Evolutionary conservation across 2,113 vertebrate species (phyloP), one percentile per base, ranked within the genome.

Genomic region (Epinephelus fuscoguttatus): DNA sequence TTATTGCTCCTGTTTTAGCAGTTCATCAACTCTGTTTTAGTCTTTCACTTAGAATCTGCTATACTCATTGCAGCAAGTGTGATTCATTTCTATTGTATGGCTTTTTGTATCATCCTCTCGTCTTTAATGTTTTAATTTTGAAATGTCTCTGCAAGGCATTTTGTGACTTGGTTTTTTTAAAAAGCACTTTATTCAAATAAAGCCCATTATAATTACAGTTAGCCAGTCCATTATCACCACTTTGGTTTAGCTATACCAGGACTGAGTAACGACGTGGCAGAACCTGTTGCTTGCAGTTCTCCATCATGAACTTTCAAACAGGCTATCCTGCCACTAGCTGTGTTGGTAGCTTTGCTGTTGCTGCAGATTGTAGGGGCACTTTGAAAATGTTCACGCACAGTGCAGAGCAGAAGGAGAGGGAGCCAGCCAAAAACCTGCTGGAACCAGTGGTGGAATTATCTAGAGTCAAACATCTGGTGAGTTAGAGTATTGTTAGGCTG

Each of bases 391-490:
- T 71, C 67, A 61, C 17, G 25, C 14, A 42, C 40, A 52, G 56
- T 19, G 17, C 23, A 23, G 47, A 62, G 68, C 63, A 73, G 60
- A 77, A 74, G 70, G 42, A 72, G 30, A 37, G 15, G 60, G 6
- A 55, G 67, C 15, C 56, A 18, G 69, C 62, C 64, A 82, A 70
- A 52, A 74, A 74, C 40, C 75, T 66, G 53, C 70, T 70, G 70
- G 57, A 84, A 77, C 69, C 57, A 81, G 56, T 27, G 23, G 23
- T 53, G 33, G 47, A 72, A 77, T 72, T 73, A 81, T 84, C 81
- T 59, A n/a, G 75, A 79, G 60, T 75, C 70, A 79, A 82, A 79
- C 84, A 86, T 75, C 75, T 82, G 75, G 49, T 66, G 69, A 53
- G 75, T 74, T 63, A 45, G 27, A 33, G 62, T 57, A 33, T 64